Evolutionary conservation across 2,113 vertebrate genomes (phyloP).

Genomic region (Pontoporia blainvillei): DNA sequence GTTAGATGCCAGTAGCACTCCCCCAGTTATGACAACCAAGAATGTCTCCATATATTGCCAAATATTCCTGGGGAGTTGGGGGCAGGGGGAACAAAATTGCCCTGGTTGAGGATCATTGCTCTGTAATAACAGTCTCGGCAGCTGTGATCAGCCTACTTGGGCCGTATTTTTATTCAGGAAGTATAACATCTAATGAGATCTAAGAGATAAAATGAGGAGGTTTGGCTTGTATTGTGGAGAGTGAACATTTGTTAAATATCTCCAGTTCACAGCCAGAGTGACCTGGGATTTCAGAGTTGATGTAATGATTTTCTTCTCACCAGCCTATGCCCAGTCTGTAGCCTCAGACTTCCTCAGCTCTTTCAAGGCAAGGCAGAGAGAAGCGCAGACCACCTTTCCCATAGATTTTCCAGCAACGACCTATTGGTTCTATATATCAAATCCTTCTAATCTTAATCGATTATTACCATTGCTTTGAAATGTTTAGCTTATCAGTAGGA

Average conservation of each 20-base stretch:
- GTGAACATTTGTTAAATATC: background rate
- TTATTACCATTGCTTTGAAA: slow-evolving; percentile 30
- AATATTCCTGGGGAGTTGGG: background rate
- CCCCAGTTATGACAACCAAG: background rate
- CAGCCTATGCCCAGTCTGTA: background rate
- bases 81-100: background rate
- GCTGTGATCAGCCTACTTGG: background rate
- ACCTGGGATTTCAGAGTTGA: background rate
- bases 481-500: slow-evolving; percentile 10
- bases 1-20: background rate
- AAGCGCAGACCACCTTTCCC: background rate
- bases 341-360: background rate
- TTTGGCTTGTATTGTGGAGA: background rate
- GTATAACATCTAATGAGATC: background rate
- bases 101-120: background rate
- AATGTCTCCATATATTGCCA: background rate
- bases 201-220: background rate
- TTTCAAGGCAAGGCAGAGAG: background rate
- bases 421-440: background rate
- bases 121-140: background rate
- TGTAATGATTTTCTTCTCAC: background rate
- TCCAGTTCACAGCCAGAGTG: background rate
- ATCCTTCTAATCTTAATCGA: background rate
- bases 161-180: background rate
- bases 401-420: background rate